A percentile compares a stretch with the other conserved stretches of the same genome.
Conservation (phyloP, 2,797 vertebrate genomes). For the Semotilus atromaculatus region DNA sequence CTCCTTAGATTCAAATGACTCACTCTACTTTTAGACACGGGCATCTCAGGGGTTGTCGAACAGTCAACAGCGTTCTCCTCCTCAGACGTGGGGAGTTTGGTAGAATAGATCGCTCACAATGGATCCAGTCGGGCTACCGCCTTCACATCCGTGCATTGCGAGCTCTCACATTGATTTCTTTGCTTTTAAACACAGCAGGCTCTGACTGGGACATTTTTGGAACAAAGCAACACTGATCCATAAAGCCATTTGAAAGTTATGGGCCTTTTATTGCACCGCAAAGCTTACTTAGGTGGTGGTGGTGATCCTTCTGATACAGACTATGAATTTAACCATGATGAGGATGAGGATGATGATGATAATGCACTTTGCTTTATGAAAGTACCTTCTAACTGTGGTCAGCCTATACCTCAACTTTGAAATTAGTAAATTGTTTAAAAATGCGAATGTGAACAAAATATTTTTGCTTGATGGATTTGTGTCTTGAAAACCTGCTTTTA, state of each 20-base stretch:
- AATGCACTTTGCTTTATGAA: slow-evolving; percentile 59
- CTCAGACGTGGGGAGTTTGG: neutral
- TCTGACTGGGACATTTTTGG: slow-evolving; percentile 16
- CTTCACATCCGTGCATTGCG: neutral
- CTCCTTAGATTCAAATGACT: neutral
- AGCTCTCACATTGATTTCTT: slow-evolving; percentile 35
- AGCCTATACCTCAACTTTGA: slow-evolving; percentile 68
- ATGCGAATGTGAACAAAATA: slow-evolving; percentile 56
- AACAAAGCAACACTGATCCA: slow-evolving; percentile 28
- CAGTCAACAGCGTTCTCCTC: slow-evolving; percentile 33
- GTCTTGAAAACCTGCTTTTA: slow-evolving; percentile 88
- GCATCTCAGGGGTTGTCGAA: slow-evolving; percentile 25
- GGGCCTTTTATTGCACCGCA: slow-evolving; percentile 25
- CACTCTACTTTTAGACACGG: neutral
- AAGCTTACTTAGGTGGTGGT: slow-evolving; percentile 49
- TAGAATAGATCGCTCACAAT: slow-evolving; percentile 38
- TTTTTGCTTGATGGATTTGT: slow-evolving; percentile 82
- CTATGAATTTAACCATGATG: slow-evolving; percentile 57
- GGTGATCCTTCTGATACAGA: slow-evolving; percentile 53
- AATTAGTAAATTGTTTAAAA: slow-evolving; percentile 76
- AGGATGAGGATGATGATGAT: slow-evolving; percentile 52
- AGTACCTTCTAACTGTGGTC: slow-evolving; percentile 65
- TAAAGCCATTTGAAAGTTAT: slow-evolving; percentile 11
- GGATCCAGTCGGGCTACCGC: slow-evolving; percentile 25
- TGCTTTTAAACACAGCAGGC: slow-evolving; percentile 32